Base-by-base conservation (phyloP, 2,797 vertebrate species). In the Ambastaia sidthimunki region DNA sequence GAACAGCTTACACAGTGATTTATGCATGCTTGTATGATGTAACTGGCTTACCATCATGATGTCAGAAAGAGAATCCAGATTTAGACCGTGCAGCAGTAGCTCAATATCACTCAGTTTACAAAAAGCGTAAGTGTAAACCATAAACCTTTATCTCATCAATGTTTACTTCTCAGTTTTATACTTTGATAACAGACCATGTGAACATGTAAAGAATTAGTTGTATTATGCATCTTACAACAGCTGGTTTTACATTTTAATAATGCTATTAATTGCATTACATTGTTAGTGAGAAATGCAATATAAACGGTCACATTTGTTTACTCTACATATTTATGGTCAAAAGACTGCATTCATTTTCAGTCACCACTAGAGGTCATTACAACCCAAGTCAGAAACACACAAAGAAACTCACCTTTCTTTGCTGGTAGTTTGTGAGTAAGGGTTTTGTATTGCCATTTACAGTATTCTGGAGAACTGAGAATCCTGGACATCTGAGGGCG, bases 1-100 rank as follows among this genome's bases (percentile, higher is more conserved):
- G 0, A 2, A 70, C 16, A 52, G 21, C 16, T 28, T n/a, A 13
- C 3, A 25, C 1, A 18, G 1, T 10, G 12, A 23, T 50, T 13
- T 7, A 1, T 57, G 44, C 0, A 23, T 12, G 16, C 23, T 1
- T 28, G 28, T 28, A 4, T 28, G 28, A 28, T 4, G 28, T 28
- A 28, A 28, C 28, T 28, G 60, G n/a, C n/a, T 91, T 77, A 94
- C 92, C 60, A 77, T 71, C 82, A 99, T 84, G 78, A 94, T 84
- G 82, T 95, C 93, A 52, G 86, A 74, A 77, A 98, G 87, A 84
- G 96, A 87, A 84, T 94, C 94, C 73, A 99, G 93, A 78, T 91
- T 92, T 66, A 99, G 91, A 47, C 97, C 97, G 65, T 96, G 93
- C 47, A 99, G 94, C 89, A 99, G 92, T 73, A 99, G 88, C 84